Percentiles rank a stretch among this genome's conserved stretches.
Evolutionary conservation across 2,113 vertebrate genomes (phyloP).

Genomic region (Vombatus ursinus): DNA sequence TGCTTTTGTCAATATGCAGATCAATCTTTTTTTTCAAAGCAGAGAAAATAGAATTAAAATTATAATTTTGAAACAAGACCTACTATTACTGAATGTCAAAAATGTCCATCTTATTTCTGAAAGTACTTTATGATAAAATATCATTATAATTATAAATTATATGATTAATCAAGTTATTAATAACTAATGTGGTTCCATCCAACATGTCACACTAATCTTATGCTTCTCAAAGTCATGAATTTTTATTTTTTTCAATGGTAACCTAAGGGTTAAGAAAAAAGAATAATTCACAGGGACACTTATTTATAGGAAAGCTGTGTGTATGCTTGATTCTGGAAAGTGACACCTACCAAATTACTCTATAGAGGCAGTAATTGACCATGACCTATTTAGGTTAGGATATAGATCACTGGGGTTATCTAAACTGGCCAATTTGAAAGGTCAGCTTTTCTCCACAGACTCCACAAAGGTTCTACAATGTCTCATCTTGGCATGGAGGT

Average conservation of each 20-base stretch:
- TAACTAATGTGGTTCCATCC: neutral
- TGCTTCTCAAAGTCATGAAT: neutral
- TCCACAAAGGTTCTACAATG: neutral
- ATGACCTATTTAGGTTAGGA: neutral
- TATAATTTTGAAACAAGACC: neutral
- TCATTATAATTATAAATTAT: neutral
- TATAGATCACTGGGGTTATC: too few species aligned
- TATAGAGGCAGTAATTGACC: neutral
- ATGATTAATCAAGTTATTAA: neutral
- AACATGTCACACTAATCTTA: neutral
- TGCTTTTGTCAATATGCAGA: neutral
- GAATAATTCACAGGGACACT: neutral
- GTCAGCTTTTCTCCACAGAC: neutral
- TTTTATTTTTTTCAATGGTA: neutral
- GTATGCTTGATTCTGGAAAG: neutral
- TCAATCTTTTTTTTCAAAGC: neutral
- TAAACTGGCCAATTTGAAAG: neutral
- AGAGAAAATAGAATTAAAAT: neutral
- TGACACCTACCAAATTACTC: neutral
- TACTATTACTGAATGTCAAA: neutral
- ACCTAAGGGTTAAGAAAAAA: neutral
- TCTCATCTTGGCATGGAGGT: neutral
- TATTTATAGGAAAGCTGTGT: neutral
- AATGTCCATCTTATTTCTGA: neutral
- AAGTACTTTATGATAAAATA: neutral